phyloP scores from a whole-genome alignment of 2,797 vertebrate genomes.

The Periparus ater region DNA sequence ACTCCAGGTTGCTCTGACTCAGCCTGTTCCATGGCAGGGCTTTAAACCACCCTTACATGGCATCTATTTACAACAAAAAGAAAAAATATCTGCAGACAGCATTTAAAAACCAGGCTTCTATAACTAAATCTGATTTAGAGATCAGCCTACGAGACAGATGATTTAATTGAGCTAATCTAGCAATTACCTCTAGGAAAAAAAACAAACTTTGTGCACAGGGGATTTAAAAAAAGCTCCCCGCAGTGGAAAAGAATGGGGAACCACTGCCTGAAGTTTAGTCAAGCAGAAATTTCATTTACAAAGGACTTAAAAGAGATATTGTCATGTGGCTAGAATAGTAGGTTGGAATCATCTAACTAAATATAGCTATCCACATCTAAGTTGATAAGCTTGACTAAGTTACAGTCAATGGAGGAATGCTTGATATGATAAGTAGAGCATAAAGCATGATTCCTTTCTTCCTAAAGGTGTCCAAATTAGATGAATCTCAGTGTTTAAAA shows the following conservation, averaged over 20 bases:
- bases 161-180: slow-evolving; percentile 1
- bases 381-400: not conserved
- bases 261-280: not conserved
- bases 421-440: not conserved
- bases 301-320: not conserved
- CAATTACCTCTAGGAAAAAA: not conserved
- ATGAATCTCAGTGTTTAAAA: not conserved
- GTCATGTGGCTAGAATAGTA: not conserved
- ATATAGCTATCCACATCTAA: not conserved
- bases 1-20: not conserved
- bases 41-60: not conserved
- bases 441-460: not conserved
- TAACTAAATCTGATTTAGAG: not conserved
- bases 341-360: not conserved
- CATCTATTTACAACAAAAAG: not conserved
- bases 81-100: not conserved
- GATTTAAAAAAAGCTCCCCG: not conserved
- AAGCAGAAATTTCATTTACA: not conserved
- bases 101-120: not conserved
- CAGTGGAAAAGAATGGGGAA: not conserved
- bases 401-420: not conserved
- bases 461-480: not conserved
- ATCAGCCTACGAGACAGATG: not conserved
- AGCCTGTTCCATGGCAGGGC: not conserved
- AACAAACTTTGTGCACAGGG: not conserved